Base-by-base conservation (phyloP, 1,140 invertebrate species). In the Liolophura sinensis region DNA sequence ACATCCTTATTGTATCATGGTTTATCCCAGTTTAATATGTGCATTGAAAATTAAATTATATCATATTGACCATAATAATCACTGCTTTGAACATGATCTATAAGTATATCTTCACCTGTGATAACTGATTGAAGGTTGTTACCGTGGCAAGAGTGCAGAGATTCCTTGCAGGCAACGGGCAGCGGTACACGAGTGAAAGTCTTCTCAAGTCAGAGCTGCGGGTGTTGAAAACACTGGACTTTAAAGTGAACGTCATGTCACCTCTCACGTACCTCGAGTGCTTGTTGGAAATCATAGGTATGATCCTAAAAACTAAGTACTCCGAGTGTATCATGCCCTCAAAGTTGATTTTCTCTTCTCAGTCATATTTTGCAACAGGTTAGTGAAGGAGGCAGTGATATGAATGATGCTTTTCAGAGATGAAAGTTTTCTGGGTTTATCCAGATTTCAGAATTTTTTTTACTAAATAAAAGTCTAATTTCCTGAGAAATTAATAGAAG, bases 151-250 rank as follows among this genome's bases (percentile, higher is more conserved):
- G 69, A 63, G 78, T 72, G 0, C 70, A 65, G 51, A 67, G 60
- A 12, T 73, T 71, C 31, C 68, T 82, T 3, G 62, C 66, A 48
- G 75, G 76, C 24, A 60, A 71, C 67, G 78, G 76, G 12, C 72
- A 78, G 60, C 65, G 68, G 11, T 82, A 81, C 65, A 70, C 68
- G 20, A 58, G 60, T 40, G 72, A 77, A n/a, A 77, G 79, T 64
- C 78, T 84, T 27, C 59, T 82, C 15, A 77, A 80, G 52, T 84
- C 82, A n/a, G 82, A 84, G 60, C 51, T 84, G 22, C 71, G 82
- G 54, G 67, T 84, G 20, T 68, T 84, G 24, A 82, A 82, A 64
- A 82, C 81, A 9, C 65, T 84, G 12, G 57, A 77, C 31, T 82
- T 73, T 62, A 67, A 77, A 18, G 66, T 82, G 5, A 69, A 72